Evolutionary conservation across 1,140 invertebrate genomes (phyloP), one percentile per base, ranked within the genome.

Genomic region (Scaptomyza pallida): DNA sequence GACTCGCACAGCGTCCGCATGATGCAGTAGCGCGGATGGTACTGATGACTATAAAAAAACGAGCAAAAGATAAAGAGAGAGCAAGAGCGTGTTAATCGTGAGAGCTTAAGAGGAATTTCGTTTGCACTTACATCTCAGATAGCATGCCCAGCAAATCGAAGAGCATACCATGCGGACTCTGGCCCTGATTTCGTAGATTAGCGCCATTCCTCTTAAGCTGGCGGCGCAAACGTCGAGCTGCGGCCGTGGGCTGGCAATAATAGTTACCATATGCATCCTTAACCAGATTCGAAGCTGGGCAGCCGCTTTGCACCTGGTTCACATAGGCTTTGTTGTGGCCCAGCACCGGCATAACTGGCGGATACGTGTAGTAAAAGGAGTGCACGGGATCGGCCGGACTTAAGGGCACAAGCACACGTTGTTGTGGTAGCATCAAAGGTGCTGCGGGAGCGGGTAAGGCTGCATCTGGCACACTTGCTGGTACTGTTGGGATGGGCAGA

Each of bases 1-100:
- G 94, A 93, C 80, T 96, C 95, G 75, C 95, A 96, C 52, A 96
- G 93, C 16, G 93, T 93, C 64, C 94, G 93, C 62, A 95, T 91
- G 30, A 96, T 89, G 89, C 95, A 96, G 16, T 93, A 92, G 17
- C 92, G 93, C 9, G 95, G 94, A 30, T 95, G 93, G 16, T 95
- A 88, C 61, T 72, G 83, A 51, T 94, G 94, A 63, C 93, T 93
- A 43, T 93, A 54, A 0, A 43, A 6, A 5, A 45, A 15, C 10
- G 16, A 17, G n/a, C 21, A 2, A 30, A 1, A 19, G 16, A 57
- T 3, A 21, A 13, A 21, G 12, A 41, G 12, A 10, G 13, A 23
- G 8, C 33, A 33, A 21, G 4, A 51, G 9, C 52, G 17, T 40
- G 13, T 5, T 30, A 69, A 55, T 43, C 9, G 15, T 2, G 8